Evolutionary conservation across 2,888 invertebrate genomes (phyloP).

Genomic region (Norana najaformis): DNA sequence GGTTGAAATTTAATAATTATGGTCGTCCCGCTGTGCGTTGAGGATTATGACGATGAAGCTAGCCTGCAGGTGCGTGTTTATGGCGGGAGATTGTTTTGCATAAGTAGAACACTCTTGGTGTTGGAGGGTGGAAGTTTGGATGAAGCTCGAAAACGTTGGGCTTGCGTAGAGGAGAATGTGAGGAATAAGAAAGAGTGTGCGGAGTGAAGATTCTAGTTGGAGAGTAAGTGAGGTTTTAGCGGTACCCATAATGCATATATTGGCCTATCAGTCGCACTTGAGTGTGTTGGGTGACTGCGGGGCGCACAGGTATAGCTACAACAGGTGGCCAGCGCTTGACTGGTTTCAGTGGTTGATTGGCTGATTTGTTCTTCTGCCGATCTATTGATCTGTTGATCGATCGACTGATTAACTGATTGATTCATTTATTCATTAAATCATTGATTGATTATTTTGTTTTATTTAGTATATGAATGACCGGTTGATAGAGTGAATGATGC

Average conservation of each 20-base stretch:
- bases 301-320: no score
- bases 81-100: not conserved
- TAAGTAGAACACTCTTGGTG: not conserved
- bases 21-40: not conserved
- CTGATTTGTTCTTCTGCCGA: not conserved
- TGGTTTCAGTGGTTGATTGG: not conserved
- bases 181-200: not conserved
- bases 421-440: not conserved
- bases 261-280: no score
- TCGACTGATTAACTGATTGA: not conserved
- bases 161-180: not conserved
- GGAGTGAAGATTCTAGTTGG: not conserved
- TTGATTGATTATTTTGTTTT: no score
- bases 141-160: not conserved
- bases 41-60: not conserved
- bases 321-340: not conserved
- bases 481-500: not conserved
- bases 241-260: no score
- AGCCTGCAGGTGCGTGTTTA: not conserved
- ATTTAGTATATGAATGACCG: not conserved
- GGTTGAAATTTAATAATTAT: not conserved
- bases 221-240: not conserved
- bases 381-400: not conserved
- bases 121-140: not conserved
- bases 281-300: no score